Evolutionary conservation across 64 coral and sea anemone genomes (phyloP).

Genomic region (Montipora capricornis): DNA sequence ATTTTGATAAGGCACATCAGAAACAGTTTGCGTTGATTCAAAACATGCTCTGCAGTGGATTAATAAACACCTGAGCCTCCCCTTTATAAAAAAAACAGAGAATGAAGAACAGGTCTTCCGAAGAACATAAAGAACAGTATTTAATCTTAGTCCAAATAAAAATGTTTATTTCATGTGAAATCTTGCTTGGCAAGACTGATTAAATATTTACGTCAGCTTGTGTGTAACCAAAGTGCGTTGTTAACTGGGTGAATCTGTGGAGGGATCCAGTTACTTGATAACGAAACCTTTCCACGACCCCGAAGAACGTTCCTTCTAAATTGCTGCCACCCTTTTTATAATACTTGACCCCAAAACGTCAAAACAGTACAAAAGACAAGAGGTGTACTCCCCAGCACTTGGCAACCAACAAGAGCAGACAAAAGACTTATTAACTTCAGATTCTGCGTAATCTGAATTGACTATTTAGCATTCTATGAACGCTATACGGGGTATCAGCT

Average conservation of each 20-base stretch:
- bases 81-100: background rate
- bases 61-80: background rate
- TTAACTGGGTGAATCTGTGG: background rate
- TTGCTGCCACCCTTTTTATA: background rate
- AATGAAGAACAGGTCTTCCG: too few relatives aligned
- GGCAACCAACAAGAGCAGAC: background rate
- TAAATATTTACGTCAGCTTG: too few relatives aligned
- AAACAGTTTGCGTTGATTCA: background rate
- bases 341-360: background rate
- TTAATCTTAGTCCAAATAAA: too few relatives aligned
- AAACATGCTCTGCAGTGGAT: background rate
- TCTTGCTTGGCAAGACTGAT: too few relatives aligned
- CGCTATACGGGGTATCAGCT: background rate
- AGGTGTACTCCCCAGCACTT: background rate
- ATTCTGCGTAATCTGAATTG: background rate
- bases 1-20: background rate
- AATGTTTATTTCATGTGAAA: too few relatives aligned
- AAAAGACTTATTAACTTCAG: background rate
- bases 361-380: background rate
- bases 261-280: conserved; percentile 32
- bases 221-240: too few relatives aligned
- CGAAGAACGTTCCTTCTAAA: conserved; percentile 1
- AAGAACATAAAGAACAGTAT: too few relatives aligned
- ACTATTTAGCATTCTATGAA: background rate
- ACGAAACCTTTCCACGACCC: background rate